phyloP scores from a whole-genome alignment of 2,888 invertebrate genomes.

The Aspidiotus rigidus region DNA sequence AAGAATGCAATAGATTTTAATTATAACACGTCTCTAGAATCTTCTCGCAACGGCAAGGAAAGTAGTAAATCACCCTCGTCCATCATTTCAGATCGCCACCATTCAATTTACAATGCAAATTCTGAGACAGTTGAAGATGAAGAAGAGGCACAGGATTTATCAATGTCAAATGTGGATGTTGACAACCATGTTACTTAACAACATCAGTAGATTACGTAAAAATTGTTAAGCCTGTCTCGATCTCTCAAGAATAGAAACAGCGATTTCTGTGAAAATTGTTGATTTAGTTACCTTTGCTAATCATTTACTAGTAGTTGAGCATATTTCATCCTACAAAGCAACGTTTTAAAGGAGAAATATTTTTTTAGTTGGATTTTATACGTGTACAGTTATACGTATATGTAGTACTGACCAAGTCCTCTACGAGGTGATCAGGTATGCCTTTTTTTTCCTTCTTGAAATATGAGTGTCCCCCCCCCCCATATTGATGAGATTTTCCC shows the following conservation, averaged over 20 bases:
- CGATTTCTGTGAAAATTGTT: conserved; percentile 1
- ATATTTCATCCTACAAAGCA: no score
- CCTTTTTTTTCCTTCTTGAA: no score
- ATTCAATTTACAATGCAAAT: conserved; percentile 12
- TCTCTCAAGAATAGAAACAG: background rate
- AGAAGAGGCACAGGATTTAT: conserved; percentile 29
- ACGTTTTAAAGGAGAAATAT: background rate
- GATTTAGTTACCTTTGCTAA: conserved; percentile 1
- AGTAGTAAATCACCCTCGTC: conserved; percentile 2
- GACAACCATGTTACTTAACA: conserved; percentile 24
- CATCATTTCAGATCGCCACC: background rate
- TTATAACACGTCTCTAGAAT: conserved; percentile 26
- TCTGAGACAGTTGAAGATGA: conserved; percentile 12
- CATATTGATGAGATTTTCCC: no score
- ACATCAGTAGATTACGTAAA: background rate
- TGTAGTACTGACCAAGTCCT: background rate
- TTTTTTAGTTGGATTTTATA: conserved; percentile 1
- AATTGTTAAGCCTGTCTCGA: no score
- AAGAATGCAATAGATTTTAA: conserved; percentile 17
- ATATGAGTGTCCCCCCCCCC: no score
- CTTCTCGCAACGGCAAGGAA: conserved; percentile 18
- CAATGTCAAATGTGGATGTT: conserved; percentile 22
- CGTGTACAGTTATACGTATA: background rate
- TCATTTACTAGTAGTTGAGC: no score
- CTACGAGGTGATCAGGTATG: no score